A percentile compares a stretch with the other conserved stretches of the same genome.
These are phyloP conservation scores for Tamias sibiricus DNA, from an alignment of 2,113 vertebrate genomes.

Conservation along the genomic window DNA sequence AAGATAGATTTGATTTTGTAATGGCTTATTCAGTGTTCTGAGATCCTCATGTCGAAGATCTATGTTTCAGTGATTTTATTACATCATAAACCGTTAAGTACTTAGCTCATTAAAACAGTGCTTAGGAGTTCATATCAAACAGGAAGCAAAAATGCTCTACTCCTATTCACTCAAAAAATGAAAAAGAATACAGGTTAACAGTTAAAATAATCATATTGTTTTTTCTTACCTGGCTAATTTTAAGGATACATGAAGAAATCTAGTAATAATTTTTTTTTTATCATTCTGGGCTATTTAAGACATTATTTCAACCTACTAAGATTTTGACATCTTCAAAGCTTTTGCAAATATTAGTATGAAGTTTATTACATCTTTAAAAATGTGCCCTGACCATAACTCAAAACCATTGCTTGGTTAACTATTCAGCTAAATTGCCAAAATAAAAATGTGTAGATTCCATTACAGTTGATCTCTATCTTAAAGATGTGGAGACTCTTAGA, in stretches of 20 bases:
- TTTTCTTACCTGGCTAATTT: not conserved
- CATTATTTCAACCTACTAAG: constrained; percentile 18
- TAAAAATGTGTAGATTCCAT: not conserved
- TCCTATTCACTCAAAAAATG: not conserved
- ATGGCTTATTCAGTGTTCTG: not conserved
- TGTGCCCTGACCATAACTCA: not conserved
- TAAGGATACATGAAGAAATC: not conserved
- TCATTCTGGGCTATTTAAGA: not conserved
- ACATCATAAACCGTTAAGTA: not conserved
- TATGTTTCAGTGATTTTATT: not conserved
- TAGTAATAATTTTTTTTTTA: not conserved
- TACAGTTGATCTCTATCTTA: not conserved
- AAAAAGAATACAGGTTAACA: not conserved
- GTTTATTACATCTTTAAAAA: not conserved
- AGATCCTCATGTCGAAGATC: not conserved
- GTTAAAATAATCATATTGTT: not conserved
- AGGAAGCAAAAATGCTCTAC: not conserved
- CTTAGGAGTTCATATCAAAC: not conserved
- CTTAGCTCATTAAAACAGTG: not conserved
- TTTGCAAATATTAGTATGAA: not conserved
- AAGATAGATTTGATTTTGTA: not conserved
- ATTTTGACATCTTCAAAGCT: not conserved
- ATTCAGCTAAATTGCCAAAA: not conserved
- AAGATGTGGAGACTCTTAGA: not conserved
- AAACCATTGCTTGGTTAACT: not conserved